phyloP scores from a whole-genome alignment of 2,113 vertebrate genomes.

The Sturnira hondurensis region DNA sequence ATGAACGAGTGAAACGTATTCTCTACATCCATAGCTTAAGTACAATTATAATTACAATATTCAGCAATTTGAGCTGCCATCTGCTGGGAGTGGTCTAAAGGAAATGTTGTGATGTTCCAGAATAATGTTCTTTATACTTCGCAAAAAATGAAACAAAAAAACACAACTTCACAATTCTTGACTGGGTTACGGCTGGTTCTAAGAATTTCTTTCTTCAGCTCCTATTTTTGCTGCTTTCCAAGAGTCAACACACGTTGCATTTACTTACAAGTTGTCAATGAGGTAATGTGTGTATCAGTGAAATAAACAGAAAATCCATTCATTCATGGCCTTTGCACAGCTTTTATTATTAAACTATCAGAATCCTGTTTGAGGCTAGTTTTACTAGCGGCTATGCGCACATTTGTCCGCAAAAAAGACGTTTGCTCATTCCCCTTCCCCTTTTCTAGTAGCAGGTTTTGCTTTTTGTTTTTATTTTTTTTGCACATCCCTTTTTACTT shows the following conservation, averaged over 20 bases:
- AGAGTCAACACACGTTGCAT: conserved; percentile 70
- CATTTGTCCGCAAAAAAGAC: conserved; percentile 79
- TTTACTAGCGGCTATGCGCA: conserved; percentile 85
- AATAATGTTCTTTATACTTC: conserved; percentile 68
- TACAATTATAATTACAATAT: conserved; percentile 74
- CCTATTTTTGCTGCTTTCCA: conserved; percentile 62
- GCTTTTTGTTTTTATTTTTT: conserved; percentile 80
- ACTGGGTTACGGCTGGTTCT: conserved; percentile 70
- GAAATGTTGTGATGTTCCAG: conserved; percentile 61
- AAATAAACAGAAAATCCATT: conserved; percentile 83
- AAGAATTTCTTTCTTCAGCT: conserved; percentile 60
- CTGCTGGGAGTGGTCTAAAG: conserved; percentile 65
- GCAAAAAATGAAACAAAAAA: conserved; percentile 59
- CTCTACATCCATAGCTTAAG: conserved; percentile 67
- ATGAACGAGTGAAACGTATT: conserved; percentile 69
- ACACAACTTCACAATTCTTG: conserved; percentile 62
- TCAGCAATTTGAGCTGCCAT: conserved; percentile 60
- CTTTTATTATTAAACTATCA: conserved; percentile 87
- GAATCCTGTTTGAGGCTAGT: conserved; percentile 85
- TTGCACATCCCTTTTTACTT: conserved; percentile 97
- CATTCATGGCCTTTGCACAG: conserved; percentile 85
- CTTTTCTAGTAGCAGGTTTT: conserved; percentile 71
- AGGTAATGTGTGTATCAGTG: conserved; percentile 89
- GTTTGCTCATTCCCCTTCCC: conserved; percentile 83
- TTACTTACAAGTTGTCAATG: conserved; percentile 81